A percentile compares a stretch with the other conserved stretches of the same genome.
Evolutionary conservation across 92 coral and sea anemone species (phyloP).

Genomic region (Zoanthus sociatus): DNA sequence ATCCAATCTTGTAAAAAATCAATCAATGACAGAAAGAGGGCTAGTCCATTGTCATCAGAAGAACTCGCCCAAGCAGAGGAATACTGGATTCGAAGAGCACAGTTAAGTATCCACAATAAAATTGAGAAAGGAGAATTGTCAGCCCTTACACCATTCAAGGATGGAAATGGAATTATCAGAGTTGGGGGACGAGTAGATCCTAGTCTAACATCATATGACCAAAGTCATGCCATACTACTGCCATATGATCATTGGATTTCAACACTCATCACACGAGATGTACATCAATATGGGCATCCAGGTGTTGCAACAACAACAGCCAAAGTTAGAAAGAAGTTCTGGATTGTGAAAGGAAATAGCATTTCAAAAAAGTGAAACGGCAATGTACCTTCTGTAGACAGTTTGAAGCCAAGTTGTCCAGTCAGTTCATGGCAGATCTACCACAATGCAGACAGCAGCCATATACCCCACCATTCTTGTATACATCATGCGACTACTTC

Average conservation of each 20-base stretch:
- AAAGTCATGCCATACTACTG: constrained; percentile 56
- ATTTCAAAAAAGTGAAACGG: constrained; percentile 53
- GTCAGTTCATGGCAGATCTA: constrained; percentile 60
- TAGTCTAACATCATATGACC: constrained; percentile 61
- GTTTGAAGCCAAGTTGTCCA: constrained; percentile 46
- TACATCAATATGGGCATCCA: constrained; percentile 62
- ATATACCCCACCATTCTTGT: constrained; percentile 64
- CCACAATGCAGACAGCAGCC: constrained; percentile 59
- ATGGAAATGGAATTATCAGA: constrained; percentile 67
- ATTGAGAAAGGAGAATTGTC: constrained; percentile 35
- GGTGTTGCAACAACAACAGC: constrained; percentile 69
- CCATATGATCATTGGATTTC: constrained; percentile 65
- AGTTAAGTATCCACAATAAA: constrained; percentile 25
- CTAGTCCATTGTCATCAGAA: not conserved
- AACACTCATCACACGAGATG: constrained; percentile 59
- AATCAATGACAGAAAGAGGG: not conserved
- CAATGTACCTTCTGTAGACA: constrained; percentile 54
- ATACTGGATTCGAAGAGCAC: constrained; percentile 13
- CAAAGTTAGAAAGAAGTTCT: constrained; percentile 53
- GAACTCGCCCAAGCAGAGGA: constrained; percentile 13
- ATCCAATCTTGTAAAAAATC: constrained; percentile 33
- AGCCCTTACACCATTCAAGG: constrained; percentile 51
- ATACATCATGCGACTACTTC: not conserved
- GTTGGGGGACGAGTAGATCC: constrained; percentile 76
- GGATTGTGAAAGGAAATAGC: constrained; percentile 65